These are phyloP conservation scores for Limosa lapponica DNA, from an alignment of 2,797 vertebrate species.

Conservation along the genomic window DNA sequence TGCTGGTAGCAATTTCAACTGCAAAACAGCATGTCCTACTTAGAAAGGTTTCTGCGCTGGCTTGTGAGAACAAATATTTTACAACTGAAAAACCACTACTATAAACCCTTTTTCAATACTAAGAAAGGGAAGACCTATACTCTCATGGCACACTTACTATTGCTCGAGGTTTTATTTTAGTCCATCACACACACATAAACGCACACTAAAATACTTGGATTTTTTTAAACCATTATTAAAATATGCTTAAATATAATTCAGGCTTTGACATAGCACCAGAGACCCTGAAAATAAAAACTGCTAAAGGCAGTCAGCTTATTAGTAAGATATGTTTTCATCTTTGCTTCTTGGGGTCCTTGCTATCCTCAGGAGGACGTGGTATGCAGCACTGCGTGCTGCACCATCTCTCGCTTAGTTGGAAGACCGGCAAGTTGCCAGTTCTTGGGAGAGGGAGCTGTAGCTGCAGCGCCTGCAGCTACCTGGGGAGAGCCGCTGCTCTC, in stretches of 20 bases:
- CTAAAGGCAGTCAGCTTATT: conserved; percentile 5
- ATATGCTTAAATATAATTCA: conserved; percentile 24
- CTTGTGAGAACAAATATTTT: neutral
- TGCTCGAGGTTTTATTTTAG: neutral
- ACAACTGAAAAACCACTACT: accelerated
- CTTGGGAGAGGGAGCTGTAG: neutral
- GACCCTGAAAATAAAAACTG: conserved; percentile 1
- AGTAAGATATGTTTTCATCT: neutral
- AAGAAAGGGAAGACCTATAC: neutral
- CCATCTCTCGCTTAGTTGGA: neutral
- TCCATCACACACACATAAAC: neutral
- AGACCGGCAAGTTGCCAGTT: neutral
- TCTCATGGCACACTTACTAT: neutral
- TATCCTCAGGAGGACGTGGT: neutral
- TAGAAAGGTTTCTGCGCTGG: neutral
- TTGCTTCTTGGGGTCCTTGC: neutral
- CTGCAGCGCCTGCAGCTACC: neutral
- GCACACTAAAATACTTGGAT: neutral
- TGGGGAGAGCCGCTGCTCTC: neutral
- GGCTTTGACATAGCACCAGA: neutral
- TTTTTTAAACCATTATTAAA: neutral
- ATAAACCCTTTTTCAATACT: neutral
- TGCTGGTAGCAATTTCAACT: neutral
- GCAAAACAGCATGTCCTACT: neutral
- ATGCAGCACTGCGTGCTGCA: accelerated